Evolutionary conservation across 2,113 vertebrate species (phyloP), one percentile per base, ranked within the genome.

Genomic region (Sorex araneus): DNA sequence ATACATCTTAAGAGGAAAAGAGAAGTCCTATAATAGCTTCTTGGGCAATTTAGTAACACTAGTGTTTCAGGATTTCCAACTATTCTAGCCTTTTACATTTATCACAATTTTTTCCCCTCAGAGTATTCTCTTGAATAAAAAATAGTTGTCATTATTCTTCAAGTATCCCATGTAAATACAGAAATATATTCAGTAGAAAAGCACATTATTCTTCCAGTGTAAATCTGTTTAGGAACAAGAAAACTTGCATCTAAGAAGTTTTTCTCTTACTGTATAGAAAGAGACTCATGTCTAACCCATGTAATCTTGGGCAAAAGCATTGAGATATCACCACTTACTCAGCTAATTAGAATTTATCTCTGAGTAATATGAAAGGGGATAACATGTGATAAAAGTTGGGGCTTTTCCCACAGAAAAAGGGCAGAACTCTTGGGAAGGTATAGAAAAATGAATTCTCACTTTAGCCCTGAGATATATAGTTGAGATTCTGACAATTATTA

Each of bases 361-460:
- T 69, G 40, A 77, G 23, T 45, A 34, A 85, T 30, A 9, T 10
- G 6, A 6, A 18, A 89, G 36, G 6, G 11, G 3, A 30, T 27
- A 21, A 87, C 12, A 66, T 9, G 34, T 60, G 75, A 63, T 91
- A 18, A 79, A 54, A 87, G 23, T 40, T 54, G 32, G 0, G 10
- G 9, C 4, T 60, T 15, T 93, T 4, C 57, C 57, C 57, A 60
- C 57, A 91, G 8, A 36, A 82, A 8, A 13, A 32, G 1, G 13
- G 18, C 2, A 34, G 76, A 54, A 13, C 10, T 89, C 1, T 21
- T 43, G n/a, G 8, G 25, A 94, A 82, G 7, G 12, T 84, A 30
- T 8, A 70, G 82, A 43, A 18, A 92, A 93, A 94, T 88, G 94
- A 90, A 45, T 64, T 96, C 73, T 87, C 95, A 95, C 95, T 96